Conservation (phyloP, 2,888 invertebrate genomes). For the Eumerus sabulonum region DNA sequence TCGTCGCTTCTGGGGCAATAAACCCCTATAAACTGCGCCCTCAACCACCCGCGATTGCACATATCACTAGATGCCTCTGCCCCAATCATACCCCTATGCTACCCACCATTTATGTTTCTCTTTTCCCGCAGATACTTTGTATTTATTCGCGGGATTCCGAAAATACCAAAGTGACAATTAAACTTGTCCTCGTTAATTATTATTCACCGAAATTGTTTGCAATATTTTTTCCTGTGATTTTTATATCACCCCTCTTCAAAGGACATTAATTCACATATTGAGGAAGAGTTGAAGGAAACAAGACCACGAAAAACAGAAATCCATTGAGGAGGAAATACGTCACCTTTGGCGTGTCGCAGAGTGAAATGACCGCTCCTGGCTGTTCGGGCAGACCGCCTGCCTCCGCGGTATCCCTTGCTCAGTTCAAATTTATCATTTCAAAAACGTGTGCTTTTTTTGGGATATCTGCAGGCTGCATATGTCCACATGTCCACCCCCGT, state of each 20-base stretch:
- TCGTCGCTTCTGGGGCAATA: too few relatives aligned
- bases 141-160: constrained; percentile 64
- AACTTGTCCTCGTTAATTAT: constrained; percentile 61
- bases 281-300: constrained; percentile 19
- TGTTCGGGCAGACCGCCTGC: not conserved
- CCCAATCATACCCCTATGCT: too few relatives aligned
- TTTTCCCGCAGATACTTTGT: constrained; percentile 54
- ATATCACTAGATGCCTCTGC: too few relatives aligned
- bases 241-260: constrained; percentile 18
- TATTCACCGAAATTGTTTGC: constrained; percentile 49
- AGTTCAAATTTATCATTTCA: not conserved
- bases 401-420: constrained; percentile 1
- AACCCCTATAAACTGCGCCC: too few relatives aligned
- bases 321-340: constrained; percentile 33
- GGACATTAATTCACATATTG: constrained; percentile 26
- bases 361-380: constrained; percentile 57
- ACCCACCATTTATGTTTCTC: constrained; percentile 33
- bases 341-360: constrained; percentile 13
- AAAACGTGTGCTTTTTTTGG: constrained; percentile 4
- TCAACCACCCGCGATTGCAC: too few relatives aligned
- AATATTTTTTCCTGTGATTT: constrained; percentile 17
- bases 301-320: constrained; percentile 43
- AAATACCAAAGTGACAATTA: constrained; percentile 68
- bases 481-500: constrained; percentile 37
- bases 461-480: constrained; percentile 37